Evolutionary conservation across 2,113 vertebrate species (phyloP).

Genomic region (Scortum barcoo): DNA sequence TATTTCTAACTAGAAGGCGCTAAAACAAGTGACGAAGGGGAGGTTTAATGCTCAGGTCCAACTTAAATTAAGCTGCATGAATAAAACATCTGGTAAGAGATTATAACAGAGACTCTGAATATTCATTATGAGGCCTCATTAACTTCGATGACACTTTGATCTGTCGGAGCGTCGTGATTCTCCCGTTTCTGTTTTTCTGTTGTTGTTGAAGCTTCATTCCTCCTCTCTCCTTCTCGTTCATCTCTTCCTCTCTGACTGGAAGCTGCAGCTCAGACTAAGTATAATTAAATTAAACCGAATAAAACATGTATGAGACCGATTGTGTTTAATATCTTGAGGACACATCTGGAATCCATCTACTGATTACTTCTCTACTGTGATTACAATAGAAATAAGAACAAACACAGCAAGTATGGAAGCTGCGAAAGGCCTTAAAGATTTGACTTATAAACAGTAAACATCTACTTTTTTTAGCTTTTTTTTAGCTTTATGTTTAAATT

Average conservation of each 20-base stretch:
- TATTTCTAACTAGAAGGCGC: not conserved
- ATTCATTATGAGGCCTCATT: conserved; percentile 14
- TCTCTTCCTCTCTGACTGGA: conserved; percentile 4
- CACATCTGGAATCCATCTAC: not conserved
- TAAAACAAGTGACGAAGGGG: not conserved
- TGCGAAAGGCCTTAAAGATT: not conserved
- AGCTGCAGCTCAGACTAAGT: conserved; percentile 2
- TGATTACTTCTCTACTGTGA: no score
- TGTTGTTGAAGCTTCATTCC: not conserved
- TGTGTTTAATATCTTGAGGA: conserved; percentile 23
- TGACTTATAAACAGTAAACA: not conserved
- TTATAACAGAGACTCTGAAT: not conserved
- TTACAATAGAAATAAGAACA: no score
- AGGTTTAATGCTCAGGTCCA: not conserved
- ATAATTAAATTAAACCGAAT: conserved; percentile 64
- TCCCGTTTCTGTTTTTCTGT: not conserved
- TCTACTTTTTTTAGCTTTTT: no score
- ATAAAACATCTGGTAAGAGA: conserved; percentile 33
- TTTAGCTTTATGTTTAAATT: not conserved
- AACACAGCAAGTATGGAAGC: not conserved
- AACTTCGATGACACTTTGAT: conserved; percentile 3
- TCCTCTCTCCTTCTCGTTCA: not conserved
- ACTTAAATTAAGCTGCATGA: conserved; percentile 16
- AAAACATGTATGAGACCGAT: conserved; percentile 53
- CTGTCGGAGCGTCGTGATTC: not conserved